Evolutionary conservation across 2,113 vertebrate species (phyloP), one percentile per base, ranked within the genome.

Genomic region (Salvator merianae): DNA sequence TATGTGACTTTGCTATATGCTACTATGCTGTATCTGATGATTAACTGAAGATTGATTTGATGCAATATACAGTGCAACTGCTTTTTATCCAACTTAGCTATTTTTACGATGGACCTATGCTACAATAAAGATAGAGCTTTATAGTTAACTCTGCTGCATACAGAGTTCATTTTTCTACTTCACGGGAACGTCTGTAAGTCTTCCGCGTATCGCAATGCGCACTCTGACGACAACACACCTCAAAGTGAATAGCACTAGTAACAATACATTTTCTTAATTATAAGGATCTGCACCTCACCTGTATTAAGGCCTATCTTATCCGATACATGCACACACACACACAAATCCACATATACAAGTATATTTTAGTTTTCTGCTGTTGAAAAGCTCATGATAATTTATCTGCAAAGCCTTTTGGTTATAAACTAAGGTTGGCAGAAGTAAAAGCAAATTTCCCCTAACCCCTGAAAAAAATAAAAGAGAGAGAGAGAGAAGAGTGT

Each of bases 211-310:
- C n/a, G n/a, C n/a, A n/a, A n/a, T n/a, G n/a, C n/a, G n/a, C n/a
- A n/a, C n/a, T n/a, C n/a, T n/a, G n/a, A n/a, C n/a, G n/a, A n/a
- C n/a, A 95, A 94, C 95, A 94, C 95, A 94, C 93, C 94, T 92
- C 91, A 94, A 91, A 94, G 91, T 85, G 69, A 96, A 95, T 95
- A 94, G 93, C 93, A 95, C 93, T 96, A 96, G 95, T 95, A 94
- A 96, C 93, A 95, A 96, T 95, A 93, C 94, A 93, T 94, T 94
- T 95, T 88, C 93, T 93, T 95, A 96, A 96, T 96, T 95, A 95
- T 94, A 95, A 93, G 95, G 93, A 91, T 94, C 93, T 95, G 94
- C 94, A 93, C 89, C 85, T 90, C 92, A 92, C 93, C 91, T 92
- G 86, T 91, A 93, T 93, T 92, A 94, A 91, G 89, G 87, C 92